A percentile compares a stretch with the other conserved stretches of the same genome.
Conservation (phyloP, 2,888 invertebrate species). For the Trissolcus brochymenae region DNA sequence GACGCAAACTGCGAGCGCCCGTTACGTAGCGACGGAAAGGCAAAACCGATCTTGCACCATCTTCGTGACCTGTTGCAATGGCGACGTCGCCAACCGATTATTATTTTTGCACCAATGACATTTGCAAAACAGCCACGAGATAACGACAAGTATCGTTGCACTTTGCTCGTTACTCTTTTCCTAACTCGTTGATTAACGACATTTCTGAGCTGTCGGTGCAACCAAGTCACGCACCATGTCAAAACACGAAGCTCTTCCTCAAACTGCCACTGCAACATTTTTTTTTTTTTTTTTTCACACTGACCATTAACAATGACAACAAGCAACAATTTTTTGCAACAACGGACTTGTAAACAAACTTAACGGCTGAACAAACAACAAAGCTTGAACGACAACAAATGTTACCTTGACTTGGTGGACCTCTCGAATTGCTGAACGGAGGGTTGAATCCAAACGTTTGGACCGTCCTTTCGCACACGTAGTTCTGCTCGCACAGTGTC, state of each 20-base stretch:
- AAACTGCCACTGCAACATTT: neutral
- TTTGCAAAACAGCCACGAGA: constrained; percentile 34
- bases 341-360: no score
- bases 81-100: constrained; percentile 25
- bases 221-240: neutral
- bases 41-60: constrained; percentile 42
- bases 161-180: constrained; percentile 65
- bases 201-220: neutral
- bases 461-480: constrained; percentile 65
- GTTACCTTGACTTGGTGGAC: constrained; percentile 52
- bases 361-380: no score
- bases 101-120: constrained; percentile 26
- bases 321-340: no score
- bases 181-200: constrained; percentile 16
- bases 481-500: constrained; percentile 51
- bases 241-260: constrained; percentile 3
- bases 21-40: constrained; percentile 20
- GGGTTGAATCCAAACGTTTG: constrained; percentile 63
- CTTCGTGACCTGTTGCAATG: constrained; percentile 47
- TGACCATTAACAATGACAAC: no score
- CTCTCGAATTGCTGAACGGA: constrained; percentile 71
- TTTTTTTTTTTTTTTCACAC: no score
- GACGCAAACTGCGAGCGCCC: constrained; percentile 40
- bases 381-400: no score
- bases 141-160: constrained; percentile 62